Evolutionary conservation across 2,113 vertebrate species (phyloP), one percentile per base, ranked within the genome.

Genomic region (Halcyon malimbica): DNA sequence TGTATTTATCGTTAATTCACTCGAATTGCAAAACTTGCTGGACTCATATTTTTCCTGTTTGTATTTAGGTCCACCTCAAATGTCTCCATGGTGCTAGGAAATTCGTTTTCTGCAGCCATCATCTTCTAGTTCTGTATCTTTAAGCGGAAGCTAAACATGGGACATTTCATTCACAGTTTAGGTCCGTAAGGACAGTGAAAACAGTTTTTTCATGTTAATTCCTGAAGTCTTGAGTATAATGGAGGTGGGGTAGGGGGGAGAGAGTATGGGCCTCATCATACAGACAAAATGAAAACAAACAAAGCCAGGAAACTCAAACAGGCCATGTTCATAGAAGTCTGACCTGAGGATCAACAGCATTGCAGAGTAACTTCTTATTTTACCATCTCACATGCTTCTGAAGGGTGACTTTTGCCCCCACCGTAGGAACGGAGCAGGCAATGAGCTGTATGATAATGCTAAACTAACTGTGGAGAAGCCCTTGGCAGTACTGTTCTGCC

Each of bases 201-300:
- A 35, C 0, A 37, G 3, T 29, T 39, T 50, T 83, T 86, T 28
- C 56, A 70, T 4, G 1, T 17, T 44, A 54, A 59, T 83, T 86
- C 16, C 51, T 86, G 24, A 79, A 62, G 10, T 28, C 44, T 46
- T 26, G 23, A 76, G 7, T 46, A 39, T 14, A n/a, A 77, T 1
- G 8, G 21, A 37, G 24, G 25, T 5, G 17, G n/a, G 16, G 16
- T 9, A 19, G 11, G 21, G 4, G 2, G 6, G 7, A 5, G 9
- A 82, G 6, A 28, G 63, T 24, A 13, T 18, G 8, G 42, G 6
- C 11, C 54, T 60, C 23, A n/a, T 33, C 19, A 50, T 29, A 42
- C 3, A 24, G 8, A 51, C 12, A 63, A 67, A 54, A 86, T 26
- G 1, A 39, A 91, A 70, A 28, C 24, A 64, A 35, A 2, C 9